These are phyloP conservation scores for Neuroscelio doddi DNA, from an alignment of 2,888 invertebrate species.

Conservation along the genomic window DNA sequence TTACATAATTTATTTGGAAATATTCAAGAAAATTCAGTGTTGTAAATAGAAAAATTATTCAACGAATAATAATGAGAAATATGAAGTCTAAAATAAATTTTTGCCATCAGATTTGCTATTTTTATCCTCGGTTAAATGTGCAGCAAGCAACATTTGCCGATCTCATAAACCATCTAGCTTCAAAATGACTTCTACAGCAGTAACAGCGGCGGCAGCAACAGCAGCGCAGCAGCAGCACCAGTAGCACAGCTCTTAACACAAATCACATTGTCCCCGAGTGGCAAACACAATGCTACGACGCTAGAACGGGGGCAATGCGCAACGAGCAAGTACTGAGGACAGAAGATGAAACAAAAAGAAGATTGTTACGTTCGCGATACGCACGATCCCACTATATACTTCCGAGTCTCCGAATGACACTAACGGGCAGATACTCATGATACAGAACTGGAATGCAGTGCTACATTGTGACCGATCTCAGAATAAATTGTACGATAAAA, in stretches of 20 bases:
- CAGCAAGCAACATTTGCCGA: slow-evolving; percentile 46
- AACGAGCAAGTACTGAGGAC: slow-evolving; percentile 23
- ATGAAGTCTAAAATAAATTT: too few species aligned
- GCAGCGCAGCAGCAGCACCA: slow-evolving; percentile 39
- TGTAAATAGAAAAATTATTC: not conserved
- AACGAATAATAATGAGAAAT: not conserved
- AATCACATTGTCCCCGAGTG: slow-evolving; percentile 50
- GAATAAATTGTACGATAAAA: too few species aligned
- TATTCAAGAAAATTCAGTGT: not conserved
- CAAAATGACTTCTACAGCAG: too few species aligned
- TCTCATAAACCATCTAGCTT: slow-evolving; percentile 58
- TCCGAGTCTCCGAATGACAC: slow-evolving; percentile 32
- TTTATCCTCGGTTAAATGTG: too few species aligned
- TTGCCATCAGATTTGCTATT: too few species aligned
- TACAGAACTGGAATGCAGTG: not conserved
- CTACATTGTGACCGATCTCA: not conserved
- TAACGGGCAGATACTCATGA: not conserved
- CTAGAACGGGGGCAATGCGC: slow-evolving; percentile 33
- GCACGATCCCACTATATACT: slow-evolving; percentile 31
- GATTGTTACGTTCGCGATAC: slow-evolving; percentile 31
- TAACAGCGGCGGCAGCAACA: too few species aligned
- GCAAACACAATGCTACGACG: slow-evolving; percentile 43
- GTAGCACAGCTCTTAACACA: slow-evolving; percentile 47
- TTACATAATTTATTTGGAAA: not conserved
- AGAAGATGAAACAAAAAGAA: slow-evolving; percentile 34